These are phyloP conservation scores for Antennarius striatus DNA, from an alignment of 2,113 vertebrate genomes.

Conservation along the genomic window DNA sequence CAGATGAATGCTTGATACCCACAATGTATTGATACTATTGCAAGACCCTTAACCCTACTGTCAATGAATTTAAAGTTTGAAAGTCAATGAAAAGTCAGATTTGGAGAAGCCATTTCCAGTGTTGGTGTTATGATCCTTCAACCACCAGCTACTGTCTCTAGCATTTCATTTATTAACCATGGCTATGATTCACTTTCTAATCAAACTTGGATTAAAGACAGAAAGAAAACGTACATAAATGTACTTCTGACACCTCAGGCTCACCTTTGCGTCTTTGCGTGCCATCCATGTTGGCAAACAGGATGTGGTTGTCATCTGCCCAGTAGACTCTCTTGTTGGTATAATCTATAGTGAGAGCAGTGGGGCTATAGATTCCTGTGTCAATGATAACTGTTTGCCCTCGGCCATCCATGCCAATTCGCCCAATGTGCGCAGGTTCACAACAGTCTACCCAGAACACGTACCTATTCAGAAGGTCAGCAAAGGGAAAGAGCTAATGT, in stretches of 20 bases:
- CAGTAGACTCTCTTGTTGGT: constrained; percentile 95
- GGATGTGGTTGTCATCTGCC: constrained; percentile 96
- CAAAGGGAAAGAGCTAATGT: constrained; percentile 13
- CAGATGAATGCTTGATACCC: too few species aligned
- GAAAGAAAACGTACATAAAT: not conserved
- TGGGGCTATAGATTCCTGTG: constrained; percentile 91
- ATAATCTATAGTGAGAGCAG: constrained; percentile 95
- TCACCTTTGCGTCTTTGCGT: constrained; percentile 90
- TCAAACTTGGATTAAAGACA: not conserved
- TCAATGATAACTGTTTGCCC: constrained; percentile 88
- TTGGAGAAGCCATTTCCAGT: too few species aligned
- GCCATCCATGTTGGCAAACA: constrained; percentile 96
- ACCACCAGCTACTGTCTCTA: not conserved
- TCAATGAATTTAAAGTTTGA: too few species aligned
- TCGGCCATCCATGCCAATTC: constrained; percentile 94
- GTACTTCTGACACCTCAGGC: not conserved
- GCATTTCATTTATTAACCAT: not conserved
- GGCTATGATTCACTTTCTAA: not conserved
- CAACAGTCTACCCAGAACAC: constrained; percentile 99
- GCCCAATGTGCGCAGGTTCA: constrained; percentile 91
- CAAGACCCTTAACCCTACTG: too few species aligned
- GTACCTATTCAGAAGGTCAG: constrained; percentile 77
- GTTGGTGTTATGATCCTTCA: not conserved
- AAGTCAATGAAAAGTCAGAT: too few species aligned
- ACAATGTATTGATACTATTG: too few species aligned